Conservation (phyloP, 2,113 vertebrate genomes). For the Hippocampus zosterae region DNA sequence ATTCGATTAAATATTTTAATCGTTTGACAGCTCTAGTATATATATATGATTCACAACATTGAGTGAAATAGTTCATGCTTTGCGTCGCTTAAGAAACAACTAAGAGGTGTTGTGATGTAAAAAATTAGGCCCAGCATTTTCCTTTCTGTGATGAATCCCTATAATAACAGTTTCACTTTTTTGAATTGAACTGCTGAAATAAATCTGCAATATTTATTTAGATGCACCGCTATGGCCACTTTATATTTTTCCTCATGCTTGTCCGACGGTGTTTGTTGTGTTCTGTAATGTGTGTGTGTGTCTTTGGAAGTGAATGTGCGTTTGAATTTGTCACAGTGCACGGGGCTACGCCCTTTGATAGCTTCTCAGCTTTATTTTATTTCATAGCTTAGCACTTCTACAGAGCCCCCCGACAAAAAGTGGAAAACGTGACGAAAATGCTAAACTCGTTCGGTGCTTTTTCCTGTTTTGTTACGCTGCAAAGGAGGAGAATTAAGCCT, state of each 20-base stretch:
- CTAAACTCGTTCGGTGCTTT: conserved; percentile 66
- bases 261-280: background rate
- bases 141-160: too few relatives aligned
- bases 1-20: too few relatives aligned
- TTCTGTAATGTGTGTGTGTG: background rate
- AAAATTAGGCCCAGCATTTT: too few relatives aligned
- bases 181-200: background rate
- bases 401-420: conserved; percentile 10
- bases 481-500: background rate
- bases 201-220: background rate
- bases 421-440: conserved; percentile 51
- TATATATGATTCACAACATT: too few relatives aligned
- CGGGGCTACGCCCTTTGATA: conserved; percentile 13
- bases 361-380: conserved; percentile 65
- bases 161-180: too few relatives aligned
- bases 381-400: conserved; percentile 34
- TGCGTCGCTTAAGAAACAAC: too few relatives aligned
- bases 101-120: too few relatives aligned
- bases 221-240: background rate
- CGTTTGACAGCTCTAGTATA: too few relatives aligned
- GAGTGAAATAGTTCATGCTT: too few relatives aligned
- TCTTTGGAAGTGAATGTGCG: conserved; percentile 9
- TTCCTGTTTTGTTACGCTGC: conserved; percentile 35
- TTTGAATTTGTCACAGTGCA: background rate
- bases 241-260: too few relatives aligned